Conservation (phyloP, 2,888 invertebrate species). For the Philonicus albiceps region DNA sequence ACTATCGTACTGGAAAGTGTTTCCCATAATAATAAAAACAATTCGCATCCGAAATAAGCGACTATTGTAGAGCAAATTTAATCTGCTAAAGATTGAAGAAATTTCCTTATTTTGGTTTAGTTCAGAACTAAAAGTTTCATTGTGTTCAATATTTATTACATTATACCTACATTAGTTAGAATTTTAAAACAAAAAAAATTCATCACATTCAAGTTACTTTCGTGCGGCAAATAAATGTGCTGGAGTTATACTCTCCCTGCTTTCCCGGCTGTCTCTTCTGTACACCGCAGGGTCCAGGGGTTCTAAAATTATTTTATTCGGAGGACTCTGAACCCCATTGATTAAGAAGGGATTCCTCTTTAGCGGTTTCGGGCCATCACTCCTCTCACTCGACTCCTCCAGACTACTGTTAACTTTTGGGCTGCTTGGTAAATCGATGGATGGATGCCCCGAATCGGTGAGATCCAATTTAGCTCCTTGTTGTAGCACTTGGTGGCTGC, state of each 20-base stretch:
- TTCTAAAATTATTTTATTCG: slow-evolving; percentile 54
- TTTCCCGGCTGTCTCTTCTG: slow-evolving; percentile 34
- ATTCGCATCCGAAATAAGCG: too few species aligned
- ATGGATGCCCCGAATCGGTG: slow-evolving; percentile 54
- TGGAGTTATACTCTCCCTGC: slow-evolving; percentile 50
- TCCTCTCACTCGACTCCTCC: slow-evolving; percentile 43
- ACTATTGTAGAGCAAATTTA: too few species aligned
- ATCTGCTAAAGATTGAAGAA: too few species aligned
- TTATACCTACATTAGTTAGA: neutral
- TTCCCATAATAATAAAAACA: too few species aligned
- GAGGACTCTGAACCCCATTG: slow-evolving; percentile 48
- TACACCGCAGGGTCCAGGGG: slow-evolving; percentile 52
- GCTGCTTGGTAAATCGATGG: slow-evolving; percentile 51
- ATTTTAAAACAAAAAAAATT: neutral
- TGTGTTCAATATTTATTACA: neutral
- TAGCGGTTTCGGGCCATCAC: slow-evolving; percentile 41
- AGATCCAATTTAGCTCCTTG: slow-evolving; percentile 46
- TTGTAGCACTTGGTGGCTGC: neutral
- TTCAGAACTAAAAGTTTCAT: neutral
- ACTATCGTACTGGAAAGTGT: too few species aligned
- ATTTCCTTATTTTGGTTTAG: too few species aligned
- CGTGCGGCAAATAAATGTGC: slow-evolving; percentile 53
- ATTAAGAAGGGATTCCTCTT: slow-evolving; percentile 53
- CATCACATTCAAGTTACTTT: slow-evolving; percentile 31
- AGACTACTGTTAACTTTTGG: slow-evolving; percentile 39